phyloP scores from a whole-genome alignment of 1,140 invertebrate species.

The Onthophagus taurus region DNA sequence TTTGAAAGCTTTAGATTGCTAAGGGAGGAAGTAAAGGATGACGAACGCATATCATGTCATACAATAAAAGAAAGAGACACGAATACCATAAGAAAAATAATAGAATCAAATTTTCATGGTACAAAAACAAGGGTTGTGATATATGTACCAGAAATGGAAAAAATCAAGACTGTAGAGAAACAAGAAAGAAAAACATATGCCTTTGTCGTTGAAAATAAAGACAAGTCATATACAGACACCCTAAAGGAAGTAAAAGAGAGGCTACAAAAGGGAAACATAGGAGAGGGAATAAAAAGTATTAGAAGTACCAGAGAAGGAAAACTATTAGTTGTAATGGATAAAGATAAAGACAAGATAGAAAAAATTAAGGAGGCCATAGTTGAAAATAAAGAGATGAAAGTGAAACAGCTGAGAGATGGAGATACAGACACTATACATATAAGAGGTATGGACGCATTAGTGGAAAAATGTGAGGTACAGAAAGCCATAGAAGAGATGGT shows the following conservation, averaged over 20 bases:
- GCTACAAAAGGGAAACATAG: neutral
- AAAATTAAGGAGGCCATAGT: neutral
- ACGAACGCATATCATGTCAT: no score
- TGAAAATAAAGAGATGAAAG: neutral
- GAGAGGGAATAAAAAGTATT: neutral
- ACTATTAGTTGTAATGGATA: constrained; percentile 1
- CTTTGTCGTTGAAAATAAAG: neutral
- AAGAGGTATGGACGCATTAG: no score
- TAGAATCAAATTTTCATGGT: no score
- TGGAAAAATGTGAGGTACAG: neutral
- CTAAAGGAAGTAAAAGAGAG: neutral
- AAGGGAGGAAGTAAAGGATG: no score
- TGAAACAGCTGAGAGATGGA: neutral
- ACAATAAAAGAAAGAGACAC: no score
- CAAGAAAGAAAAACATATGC: no score
- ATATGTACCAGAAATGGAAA: no score
- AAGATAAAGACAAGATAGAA: neutral
- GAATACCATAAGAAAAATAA: no score
- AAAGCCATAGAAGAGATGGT: neutral
- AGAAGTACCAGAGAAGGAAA: constrained; percentile 7
- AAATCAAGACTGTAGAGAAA: no score
- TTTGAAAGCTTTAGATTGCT: neutral
- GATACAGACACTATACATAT: neutral
- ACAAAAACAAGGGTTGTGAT: no score
- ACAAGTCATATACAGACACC: neutral